Evolutionary conservation across 37 sponge, comb jelly and placozoan genomes (phyloP).

Genomic region (Spongia lamella): DNA sequence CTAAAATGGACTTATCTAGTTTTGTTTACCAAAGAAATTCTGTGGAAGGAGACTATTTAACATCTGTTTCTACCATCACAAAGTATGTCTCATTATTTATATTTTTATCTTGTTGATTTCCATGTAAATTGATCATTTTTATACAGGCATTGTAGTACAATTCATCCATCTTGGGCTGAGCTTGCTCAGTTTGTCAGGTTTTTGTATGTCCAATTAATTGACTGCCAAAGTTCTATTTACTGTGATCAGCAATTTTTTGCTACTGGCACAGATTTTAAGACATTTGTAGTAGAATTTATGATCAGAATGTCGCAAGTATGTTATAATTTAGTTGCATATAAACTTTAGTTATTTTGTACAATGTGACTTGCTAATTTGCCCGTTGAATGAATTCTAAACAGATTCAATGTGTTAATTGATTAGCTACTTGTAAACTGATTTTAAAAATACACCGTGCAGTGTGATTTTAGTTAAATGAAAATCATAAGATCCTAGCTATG

Average conservation of each 20-base stretch:
- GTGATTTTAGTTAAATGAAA: too few species aligned
- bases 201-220: constrained; percentile 73
- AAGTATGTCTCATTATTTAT: too few species aligned
- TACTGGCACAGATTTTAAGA: constrained; percentile 73
- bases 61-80: constrained; percentile 40
- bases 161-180: constrained; percentile 87
- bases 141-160: constrained; percentile 51
- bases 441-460: too few species aligned
- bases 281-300: constrained; percentile 92
- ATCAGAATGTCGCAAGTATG: constrained; percentile 86
- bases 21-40: constrained; percentile 35
- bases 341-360: too few species aligned
- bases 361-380: too few species aligned
- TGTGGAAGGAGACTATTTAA: constrained; percentile 41
- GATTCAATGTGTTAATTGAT: too few species aligned
- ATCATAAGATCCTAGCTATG: too few species aligned
- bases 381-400: too few species aligned
- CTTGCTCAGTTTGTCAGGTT: constrained; percentile 82
- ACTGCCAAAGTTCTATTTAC: constrained; percentile 70
- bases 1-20: constrained; percentile 24
- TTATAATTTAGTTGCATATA: too few species aligned
- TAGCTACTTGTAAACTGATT: too few species aligned
- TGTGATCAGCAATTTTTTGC: constrained; percentile 36
- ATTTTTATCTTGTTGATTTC: too few species aligned
- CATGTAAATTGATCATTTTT: too few species aligned